These are phyloP conservation scores for Drepana arcuata DNA, from an alignment of 1,140 invertebrate species.

Conservation along the genomic window DNA sequence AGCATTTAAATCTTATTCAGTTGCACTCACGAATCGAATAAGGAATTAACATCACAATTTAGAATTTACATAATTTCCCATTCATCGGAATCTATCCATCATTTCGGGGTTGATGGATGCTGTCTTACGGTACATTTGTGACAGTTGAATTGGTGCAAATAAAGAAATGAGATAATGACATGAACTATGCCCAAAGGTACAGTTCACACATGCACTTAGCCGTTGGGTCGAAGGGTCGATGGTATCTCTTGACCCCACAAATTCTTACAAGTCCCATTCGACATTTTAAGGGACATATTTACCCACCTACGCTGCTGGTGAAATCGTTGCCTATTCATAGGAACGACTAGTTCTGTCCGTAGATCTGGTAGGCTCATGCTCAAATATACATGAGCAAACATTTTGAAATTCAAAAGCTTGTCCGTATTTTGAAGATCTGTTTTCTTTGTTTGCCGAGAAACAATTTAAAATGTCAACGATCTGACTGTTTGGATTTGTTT, in stretches of 20 bases:
- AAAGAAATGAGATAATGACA: slow-evolving; percentile 32
- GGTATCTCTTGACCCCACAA: no score
- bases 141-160: slow-evolving; percentile 48
- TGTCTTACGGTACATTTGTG: slow-evolving; percentile 43
- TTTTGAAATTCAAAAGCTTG: slow-evolving; percentile 44
- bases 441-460: slow-evolving; percentile 32
- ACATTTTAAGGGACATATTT: no score
- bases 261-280: no score
- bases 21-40: slow-evolving; percentile 39
- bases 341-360: no score
- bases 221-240: no score
- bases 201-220: slow-evolving; percentile 49
- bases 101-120: slow-evolving; percentile 38
- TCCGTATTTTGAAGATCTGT: slow-evolving; percentile 27
- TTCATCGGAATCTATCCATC: slow-evolving; percentile 53
- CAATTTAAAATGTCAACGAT: slow-evolving; percentile 41
- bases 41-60: slow-evolving; percentile 59
- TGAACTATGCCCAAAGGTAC: slow-evolving; percentile 21
- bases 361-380: slow-evolving; percentile 22
- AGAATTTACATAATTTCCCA: slow-evolving; percentile 54
- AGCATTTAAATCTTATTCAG: slow-evolving; percentile 40
- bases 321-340: slow-evolving; percentile 26
- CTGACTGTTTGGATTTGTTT: no score
- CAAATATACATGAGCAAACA: slow-evolving; percentile 41
- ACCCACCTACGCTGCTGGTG: slow-evolving; percentile 37